A percentile compares a stretch with the other conserved stretches of the same genome.
These are phyloP conservation scores for Gonioctena quinquepunctata DNA, from an alignment of 1,140 invertebrate genomes.

Conservation along the genomic window DNA sequence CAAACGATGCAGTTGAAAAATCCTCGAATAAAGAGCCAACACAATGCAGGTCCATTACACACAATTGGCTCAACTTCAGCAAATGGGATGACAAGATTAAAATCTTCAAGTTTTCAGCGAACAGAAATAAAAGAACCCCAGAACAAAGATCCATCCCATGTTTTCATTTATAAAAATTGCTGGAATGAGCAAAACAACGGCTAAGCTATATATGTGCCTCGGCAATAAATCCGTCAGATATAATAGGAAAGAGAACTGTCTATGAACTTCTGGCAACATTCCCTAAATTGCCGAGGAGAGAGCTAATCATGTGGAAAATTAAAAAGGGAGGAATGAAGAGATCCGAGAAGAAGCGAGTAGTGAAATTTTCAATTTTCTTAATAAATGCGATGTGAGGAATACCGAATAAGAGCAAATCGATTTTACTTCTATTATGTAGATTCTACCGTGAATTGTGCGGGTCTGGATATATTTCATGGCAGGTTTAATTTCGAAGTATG, in stretches of 20 bases:
- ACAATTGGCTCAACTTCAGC: background rate
- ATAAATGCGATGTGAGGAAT: background rate
- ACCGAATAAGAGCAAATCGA: background rate
- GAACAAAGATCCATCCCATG: constrained; percentile 4
- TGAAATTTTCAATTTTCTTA: background rate
- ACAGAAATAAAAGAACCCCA: constrained; percentile 2
- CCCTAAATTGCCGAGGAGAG: constrained; percentile 2
- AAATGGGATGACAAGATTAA: constrained; percentile 10
- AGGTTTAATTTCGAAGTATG: background rate
- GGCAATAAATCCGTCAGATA: constrained; percentile 18
- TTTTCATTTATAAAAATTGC: constrained; percentile 12
- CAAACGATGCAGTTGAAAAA: no score
- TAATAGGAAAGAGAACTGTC: constrained; percentile 21
- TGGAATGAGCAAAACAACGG: background rate
- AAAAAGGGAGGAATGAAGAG: constrained; percentile 1
- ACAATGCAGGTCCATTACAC: background rate
- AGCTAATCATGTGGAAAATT: constrained; percentile 19
- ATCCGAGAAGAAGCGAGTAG: background rate
- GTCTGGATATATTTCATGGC: background rate
- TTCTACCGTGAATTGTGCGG: background rate
- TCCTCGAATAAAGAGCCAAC: background rate
- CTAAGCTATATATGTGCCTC: background rate
- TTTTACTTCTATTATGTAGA: background rate
- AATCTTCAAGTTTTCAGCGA: constrained; percentile 9
- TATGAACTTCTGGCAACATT: constrained; percentile 9